Conservation (phyloP, 2,888 invertebrate genomes). For the Acrobasis consociella region DNA sequence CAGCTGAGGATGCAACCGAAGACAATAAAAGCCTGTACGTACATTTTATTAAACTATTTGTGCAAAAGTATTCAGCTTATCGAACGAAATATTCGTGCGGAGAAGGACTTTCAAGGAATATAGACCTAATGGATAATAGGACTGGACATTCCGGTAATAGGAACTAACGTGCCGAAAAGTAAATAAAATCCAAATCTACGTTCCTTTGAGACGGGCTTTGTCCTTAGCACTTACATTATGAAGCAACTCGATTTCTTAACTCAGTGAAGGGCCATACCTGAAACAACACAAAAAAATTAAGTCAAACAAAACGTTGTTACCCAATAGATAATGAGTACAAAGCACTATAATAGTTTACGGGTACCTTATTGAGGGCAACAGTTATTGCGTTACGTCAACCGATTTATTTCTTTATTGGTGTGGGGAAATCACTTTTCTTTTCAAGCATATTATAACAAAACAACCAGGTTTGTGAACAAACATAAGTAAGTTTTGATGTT, state of each 20-base stretch:
- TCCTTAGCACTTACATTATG: not conserved
- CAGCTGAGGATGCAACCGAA: no score
- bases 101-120: no score
- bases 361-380: constrained; percentile 17
- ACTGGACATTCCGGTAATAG: no score
- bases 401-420: constrained; percentile 9
- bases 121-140: no score
- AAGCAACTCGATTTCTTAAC: constrained; percentile 6
- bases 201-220: not conserved
- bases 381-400: constrained; percentile 15
- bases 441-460: no score
- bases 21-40: no score
- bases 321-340: constrained; percentile 7
- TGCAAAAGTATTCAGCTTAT: no score
- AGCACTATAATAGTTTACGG: constrained; percentile 15
- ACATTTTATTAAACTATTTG: no score
- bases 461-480: no score
- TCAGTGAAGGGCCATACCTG: constrained; percentile 28
- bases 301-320: constrained; percentile 25
- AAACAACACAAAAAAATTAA: constrained; percentile 28
- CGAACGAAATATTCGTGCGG: no score
- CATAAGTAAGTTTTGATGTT: no score
- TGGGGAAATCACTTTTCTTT: constrained; percentile 15
- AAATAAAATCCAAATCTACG: not conserved
- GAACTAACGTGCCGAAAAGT: no score